Evolutionary conservation across 1,140 invertebrate species (phyloP).

Genomic region (Sinonovacula constricta): DNA sequence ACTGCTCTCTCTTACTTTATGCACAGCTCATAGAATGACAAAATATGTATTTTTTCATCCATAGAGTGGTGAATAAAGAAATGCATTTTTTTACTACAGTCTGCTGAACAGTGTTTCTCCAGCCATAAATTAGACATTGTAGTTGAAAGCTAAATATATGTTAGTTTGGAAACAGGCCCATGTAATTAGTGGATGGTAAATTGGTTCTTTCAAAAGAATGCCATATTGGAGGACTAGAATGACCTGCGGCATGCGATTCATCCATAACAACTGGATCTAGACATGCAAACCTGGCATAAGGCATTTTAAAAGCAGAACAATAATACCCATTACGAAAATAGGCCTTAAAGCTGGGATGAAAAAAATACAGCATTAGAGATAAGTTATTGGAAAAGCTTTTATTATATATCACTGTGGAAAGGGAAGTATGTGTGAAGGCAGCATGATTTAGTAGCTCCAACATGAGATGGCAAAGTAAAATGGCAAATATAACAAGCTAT

Average conservation of each 20-base stretch:
- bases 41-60: too few relatives aligned
- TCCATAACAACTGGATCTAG: not conserved
- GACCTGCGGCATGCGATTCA: too few relatives aligned
- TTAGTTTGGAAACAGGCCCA: constrained; percentile 34
- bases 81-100: not conserved
- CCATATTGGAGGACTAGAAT: too few relatives aligned
- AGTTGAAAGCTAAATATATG: constrained; percentile 20
- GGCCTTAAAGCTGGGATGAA: constrained; percentile 25
- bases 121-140: not conserved
- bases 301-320: constrained; percentile 8
- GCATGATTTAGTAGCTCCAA: too few relatives aligned
- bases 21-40: too few relatives aligned
- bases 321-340: constrained; percentile 40
- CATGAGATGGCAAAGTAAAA: too few relatives aligned
- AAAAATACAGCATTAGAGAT: constrained; percentile 31
- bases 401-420: too few relatives aligned
- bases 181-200: constrained; percentile 39
- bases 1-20: too few relatives aligned
- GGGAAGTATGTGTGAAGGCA: too few relatives aligned
- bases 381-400: not conserved
- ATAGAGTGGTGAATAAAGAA: too few relatives aligned
- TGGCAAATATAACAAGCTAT: too few relatives aligned
- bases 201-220: constrained; percentile 37
- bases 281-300: not conserved
- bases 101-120: not conserved